phyloP scores from a whole-genome alignment of 2,888 invertebrate species.

The Agapostemon virescens region DNA sequence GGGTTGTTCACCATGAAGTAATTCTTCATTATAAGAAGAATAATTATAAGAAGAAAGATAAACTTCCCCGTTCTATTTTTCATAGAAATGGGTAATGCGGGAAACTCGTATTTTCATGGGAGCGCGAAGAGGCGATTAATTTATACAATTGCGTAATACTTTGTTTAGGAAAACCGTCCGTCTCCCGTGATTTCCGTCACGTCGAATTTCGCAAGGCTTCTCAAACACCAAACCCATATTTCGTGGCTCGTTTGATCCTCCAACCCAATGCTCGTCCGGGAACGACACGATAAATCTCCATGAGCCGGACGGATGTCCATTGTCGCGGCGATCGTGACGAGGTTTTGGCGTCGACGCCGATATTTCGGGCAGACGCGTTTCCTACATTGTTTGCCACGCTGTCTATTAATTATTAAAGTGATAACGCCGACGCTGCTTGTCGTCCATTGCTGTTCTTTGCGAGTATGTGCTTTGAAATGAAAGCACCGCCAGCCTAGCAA shows the following conservation, averaged over 20 bases:
- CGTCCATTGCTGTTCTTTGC: neutral
- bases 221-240: constrained; percentile 34
- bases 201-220: constrained; percentile 10
- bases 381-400: constrained; percentile 36
- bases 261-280: constrained; percentile 20
- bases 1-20: too few species aligned
- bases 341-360: constrained; percentile 49
- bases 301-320: constrained; percentile 46
- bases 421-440: constrained; percentile 16
- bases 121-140: too few species aligned
- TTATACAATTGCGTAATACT: neutral
- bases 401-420: constrained; percentile 50
- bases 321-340: constrained; percentile 50
- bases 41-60: too few species aligned
- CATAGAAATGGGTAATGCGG: too few species aligned
- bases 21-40: too few species aligned
- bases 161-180: neutral
- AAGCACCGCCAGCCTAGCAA: neutral
- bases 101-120: too few species aligned
- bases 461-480: neutral
- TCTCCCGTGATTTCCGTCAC: constrained; percentile 4
- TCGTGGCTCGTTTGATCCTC: constrained; percentile 45
- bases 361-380: constrained; percentile 41
- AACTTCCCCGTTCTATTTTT: too few species aligned
- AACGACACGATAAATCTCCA: constrained; percentile 50